Evolutionary conservation across 2,888 invertebrate genomes (phyloP), one percentile per base, ranked within the genome.

Genomic region (Latrodectus elegans): DNA sequence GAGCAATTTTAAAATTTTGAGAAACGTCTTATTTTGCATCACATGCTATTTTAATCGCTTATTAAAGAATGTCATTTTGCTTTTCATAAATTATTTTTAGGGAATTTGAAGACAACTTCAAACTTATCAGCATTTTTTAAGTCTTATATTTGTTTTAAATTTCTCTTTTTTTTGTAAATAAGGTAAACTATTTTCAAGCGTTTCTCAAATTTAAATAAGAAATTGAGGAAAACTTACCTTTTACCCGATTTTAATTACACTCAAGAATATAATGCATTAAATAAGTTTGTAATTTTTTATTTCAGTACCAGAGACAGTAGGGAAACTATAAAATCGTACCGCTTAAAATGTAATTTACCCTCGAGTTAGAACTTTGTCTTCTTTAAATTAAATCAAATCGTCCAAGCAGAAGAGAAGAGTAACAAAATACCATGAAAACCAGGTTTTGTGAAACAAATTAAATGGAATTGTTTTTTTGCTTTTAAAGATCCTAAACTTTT

Each of bases 351-450:
- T 11, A 17, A 60, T 72, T 67, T 52, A 65, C 26, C 22, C 81
- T 64, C 22, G 38, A 81, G 64, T 65, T 52, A 74, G 53, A 0
- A 12, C 17, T 67, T 38, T 8, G n/a, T 11, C 64, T 67, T 74
- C 49, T 68, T 74, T 72, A 81, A 74, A 65, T 74, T 74, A 74
- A 81, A 81, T 74, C 67, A 81, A 81, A 81, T 38, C 12, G n/a
- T 52, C 67, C 53, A 67, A 22, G 67, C 10, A 10, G 53, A 14
- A 67, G 26, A 49, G n/a, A 71, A 51, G 67, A 53, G 73, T 38
- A 11, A 68, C 51, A 68, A 38, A n/a, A 53, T n/a, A 17, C 53
- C 53, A 71, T 49, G 15, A 71, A 71, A 71, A 38, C 38, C 38
- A 38, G 38, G 38, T 60, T 6, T n/a, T 60, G 60, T n/a, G 60